Base-by-base conservation (phyloP, 2,888 invertebrate species). In the Polymixis flavicincta region DNA sequence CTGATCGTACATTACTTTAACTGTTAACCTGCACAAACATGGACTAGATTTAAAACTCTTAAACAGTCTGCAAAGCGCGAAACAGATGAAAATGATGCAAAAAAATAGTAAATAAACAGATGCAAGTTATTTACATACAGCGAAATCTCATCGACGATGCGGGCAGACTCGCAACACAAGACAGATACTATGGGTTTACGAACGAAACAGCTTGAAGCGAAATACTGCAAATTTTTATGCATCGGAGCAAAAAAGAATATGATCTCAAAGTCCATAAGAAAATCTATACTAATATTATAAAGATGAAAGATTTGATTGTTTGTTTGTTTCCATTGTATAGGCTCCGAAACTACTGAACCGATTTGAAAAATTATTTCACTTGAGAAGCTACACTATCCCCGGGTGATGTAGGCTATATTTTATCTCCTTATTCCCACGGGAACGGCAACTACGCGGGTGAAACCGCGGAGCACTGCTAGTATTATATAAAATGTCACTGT, bases 71-170 rank as follows among this genome's bases (percentile, higher is more conserved):
- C 48, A 52, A 64, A 70, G 74, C 72, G 76, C 69, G 50, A 85
- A 85, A 85, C 83, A 78, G 80, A 83, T 87, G 85, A 85, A 85
- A 89, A 86, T 87, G 84, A 85, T 83, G 89, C 86, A 89, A 91
- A 91, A 68, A 91, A 92, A 86, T 85, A 81, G 90, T 85, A 88
- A 89, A 90, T 91, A 91, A 90, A 87, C 88, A 88, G 85, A 87
- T 87, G 87, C 89, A 89, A 82, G 85, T 88, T 90, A 92, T 92
- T 92, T 91, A 89, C 90, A 91, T 92, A 87, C 89, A 87, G 88
- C 65, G 87, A 84, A 90, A 90, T 87, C 89, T 88, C 89, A 90
- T 91, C 86, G 87, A 74, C 82, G 82, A 90, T 90, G 90, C 90
- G 90, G 90, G 88, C 76, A 81, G 87, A 71, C 84, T 84, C 85